These are phyloP conservation scores for Leguminivora glycinivorella DNA, from an alignment of 1,140 invertebrate species.

Conservation along the genomic window DNA sequence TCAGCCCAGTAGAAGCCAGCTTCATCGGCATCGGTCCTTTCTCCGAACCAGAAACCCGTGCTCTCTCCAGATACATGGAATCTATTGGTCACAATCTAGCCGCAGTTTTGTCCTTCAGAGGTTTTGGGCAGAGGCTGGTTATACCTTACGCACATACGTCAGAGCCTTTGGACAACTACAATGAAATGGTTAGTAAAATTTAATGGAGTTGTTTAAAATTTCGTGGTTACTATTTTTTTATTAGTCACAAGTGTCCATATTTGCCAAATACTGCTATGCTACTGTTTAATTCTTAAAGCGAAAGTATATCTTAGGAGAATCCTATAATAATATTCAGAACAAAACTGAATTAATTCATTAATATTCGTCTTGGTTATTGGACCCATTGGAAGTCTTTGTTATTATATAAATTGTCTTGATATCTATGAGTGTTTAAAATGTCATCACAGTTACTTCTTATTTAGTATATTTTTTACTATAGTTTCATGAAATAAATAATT, in stretches of 20 bases:
- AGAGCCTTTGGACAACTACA: conserved; percentile 73
- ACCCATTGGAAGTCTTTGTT: no score
- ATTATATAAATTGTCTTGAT: no score
- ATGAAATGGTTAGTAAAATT: conserved; percentile 61
- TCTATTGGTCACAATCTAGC: conserved; percentile 53
- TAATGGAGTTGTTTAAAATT: conserved; percentile 35
- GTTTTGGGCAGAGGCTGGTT: conserved; percentile 75
- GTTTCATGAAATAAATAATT: neutral
- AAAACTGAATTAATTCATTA: no score
- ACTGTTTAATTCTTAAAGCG: no score
- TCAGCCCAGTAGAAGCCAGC: conserved; percentile 41
- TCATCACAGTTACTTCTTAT: neutral
- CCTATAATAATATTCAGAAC: no score
- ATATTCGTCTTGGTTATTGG: no score
- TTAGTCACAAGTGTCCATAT: no score
- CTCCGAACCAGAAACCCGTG: conserved; percentile 81
- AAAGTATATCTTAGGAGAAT: no score
- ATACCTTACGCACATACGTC: conserved; percentile 70
- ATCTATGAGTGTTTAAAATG: no score
- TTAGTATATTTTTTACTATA: neutral
- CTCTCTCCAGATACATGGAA: conserved; percentile 68
- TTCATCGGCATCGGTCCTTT: conserved; percentile 80
- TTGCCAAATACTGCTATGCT: no score
- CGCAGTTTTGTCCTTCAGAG: conserved; percentile 74
- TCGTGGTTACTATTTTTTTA: no score